A percentile compares a stretch with the other conserved stretches of the same genome.
Conservation (phyloP, 2,888 invertebrate genomes). For the Luffia ferchaultella region DNA sequence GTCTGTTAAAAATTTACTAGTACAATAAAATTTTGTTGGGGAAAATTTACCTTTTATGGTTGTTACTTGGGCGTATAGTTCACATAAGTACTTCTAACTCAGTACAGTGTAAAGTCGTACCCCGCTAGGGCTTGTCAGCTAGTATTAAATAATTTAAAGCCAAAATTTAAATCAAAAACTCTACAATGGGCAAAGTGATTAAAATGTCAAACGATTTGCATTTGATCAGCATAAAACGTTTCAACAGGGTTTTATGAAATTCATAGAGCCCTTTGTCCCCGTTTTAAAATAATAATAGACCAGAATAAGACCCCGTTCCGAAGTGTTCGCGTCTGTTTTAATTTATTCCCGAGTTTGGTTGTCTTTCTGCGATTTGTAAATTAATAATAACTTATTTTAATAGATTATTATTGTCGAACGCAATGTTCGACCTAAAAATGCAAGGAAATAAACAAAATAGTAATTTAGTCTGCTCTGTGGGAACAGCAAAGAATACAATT, state of each 20-base stretch:
- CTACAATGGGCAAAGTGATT: neutral
- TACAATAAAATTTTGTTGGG: no score
- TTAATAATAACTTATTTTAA: neutral
- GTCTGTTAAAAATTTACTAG: no score
- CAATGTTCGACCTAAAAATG: no score
- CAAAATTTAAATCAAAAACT: neutral
- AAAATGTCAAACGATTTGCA: neutral
- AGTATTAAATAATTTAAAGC: no score
- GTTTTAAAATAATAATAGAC: neutral
- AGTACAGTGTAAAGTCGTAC: no score
- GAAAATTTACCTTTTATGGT: no score
- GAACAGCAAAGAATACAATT: no score
- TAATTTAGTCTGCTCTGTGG: no score
- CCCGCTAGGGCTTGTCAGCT: no score
- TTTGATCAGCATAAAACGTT: neutral
- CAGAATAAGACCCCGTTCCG: neutral
- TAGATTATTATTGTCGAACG: neutral
- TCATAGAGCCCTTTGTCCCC: neutral
- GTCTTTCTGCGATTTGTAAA: neutral
- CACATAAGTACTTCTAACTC: no score
- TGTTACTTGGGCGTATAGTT: no score
- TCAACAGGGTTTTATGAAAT: neutral
- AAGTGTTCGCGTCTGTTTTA: neutral
- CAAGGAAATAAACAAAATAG: no score
- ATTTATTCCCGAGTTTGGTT: neutral